These are phyloP conservation scores for Drosophila albomicans DNA, from an alignment of 1,140 invertebrate genomes.

Conservation along the genomic window DNA sequence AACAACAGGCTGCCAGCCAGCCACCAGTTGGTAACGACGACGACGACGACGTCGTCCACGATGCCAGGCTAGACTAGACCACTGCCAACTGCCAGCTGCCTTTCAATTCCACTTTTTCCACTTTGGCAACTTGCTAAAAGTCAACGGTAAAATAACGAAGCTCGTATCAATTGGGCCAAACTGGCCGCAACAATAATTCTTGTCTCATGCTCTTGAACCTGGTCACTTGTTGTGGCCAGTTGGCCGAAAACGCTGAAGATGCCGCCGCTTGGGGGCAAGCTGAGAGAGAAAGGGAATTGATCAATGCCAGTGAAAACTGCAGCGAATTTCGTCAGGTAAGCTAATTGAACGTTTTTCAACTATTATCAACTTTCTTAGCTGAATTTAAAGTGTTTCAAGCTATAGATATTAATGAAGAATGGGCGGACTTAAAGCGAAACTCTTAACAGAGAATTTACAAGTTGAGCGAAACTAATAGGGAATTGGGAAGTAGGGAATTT, in stretches of 20 bases:
- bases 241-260: not conserved
- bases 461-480: not conserved
- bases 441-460: too few relatives aligned
- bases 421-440: too few relatives aligned
- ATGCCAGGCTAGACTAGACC: conserved; percentile 14
- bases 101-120: conserved; percentile 78
- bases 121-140: conserved; percentile 53
- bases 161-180: conserved; percentile 61
- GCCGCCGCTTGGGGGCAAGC: not conserved
- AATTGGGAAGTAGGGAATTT: too few relatives aligned
- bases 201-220: not conserved
- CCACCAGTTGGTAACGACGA: not conserved
- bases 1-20: conserved; percentile 3
- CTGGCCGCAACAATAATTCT: conserved; percentile 1
- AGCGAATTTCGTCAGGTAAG: conserved; percentile 3
- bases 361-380: not conserved
- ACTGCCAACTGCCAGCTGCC: conserved; percentile 41
- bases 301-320: conserved; percentile 27
- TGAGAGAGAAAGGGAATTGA: conserved; percentile 37
- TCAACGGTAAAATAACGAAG: conserved; percentile 53
- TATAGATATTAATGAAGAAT: not conserved
- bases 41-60: conserved; percentile 3
- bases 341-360: not conserved
- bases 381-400: not conserved
- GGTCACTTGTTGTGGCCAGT: not conserved